Conservation (phyloP, 1,140 invertebrate species). For the Neodiprion virginianus region DNA sequence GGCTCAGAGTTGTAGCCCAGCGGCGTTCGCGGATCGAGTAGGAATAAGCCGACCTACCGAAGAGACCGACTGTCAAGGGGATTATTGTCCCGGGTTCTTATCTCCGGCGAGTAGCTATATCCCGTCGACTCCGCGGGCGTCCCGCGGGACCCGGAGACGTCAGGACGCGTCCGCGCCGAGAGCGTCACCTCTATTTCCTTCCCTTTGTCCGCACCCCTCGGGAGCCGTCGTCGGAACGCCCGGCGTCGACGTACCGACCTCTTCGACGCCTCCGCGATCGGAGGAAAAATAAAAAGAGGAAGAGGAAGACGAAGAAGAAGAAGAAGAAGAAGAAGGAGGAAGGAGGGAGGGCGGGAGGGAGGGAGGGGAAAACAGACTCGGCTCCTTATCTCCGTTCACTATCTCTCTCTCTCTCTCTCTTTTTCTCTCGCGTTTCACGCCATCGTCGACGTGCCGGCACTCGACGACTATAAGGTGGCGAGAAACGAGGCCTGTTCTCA, state of each 20-base stretch:
- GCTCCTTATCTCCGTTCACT: neutral
- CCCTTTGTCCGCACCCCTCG: slow-evolving; percentile 12
- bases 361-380: neutral
- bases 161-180: slow-evolving; percentile 35
- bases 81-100: slow-evolving; percentile 62
- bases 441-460: slow-evolving; percentile 1
- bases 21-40: slow-evolving; percentile 4
- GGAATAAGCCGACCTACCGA: slow-evolving; percentile 52
- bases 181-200: slow-evolving; percentile 13
- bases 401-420: neutral
- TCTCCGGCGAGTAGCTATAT: slow-evolving; percentile 33
- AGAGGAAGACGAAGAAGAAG: too few species aligned
- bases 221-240: neutral
- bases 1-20: slow-evolving; percentile 26
- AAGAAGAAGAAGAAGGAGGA: too few species aligned
- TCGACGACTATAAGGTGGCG: neutral
- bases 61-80: slow-evolving; percentile 53
- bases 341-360: too few species aligned
- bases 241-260: slow-evolving; percentile 30
- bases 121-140: slow-evolving; percentile 40
- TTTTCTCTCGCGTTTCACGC: neutral
- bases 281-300: neutral
- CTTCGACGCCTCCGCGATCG: slow-evolving; percentile 38
- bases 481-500: slow-evolving; percentile 1
- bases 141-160: slow-evolving; percentile 34